phyloP scores from a whole-genome alignment of 2,797 vertebrate genomes.

The Karalla daura region DNA sequence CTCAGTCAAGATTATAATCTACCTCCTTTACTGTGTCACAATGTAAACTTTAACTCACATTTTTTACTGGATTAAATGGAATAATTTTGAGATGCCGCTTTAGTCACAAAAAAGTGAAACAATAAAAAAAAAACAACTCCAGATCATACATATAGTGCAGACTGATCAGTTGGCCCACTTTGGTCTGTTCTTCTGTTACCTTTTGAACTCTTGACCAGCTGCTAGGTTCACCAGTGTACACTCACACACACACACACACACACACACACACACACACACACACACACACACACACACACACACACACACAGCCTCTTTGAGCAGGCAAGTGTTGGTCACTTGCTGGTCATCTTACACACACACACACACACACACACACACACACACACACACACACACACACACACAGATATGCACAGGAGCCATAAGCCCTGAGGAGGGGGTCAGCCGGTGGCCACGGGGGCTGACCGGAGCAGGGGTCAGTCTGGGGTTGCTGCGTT shows the following conservation, averaged over 20 bases:
- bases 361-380: slow-evolving; percentile 11
- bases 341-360: slow-evolving; percentile 32
- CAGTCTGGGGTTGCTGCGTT: slow-evolving; percentile 58
- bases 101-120: too few species aligned
- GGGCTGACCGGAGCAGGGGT: slow-evolving; percentile 48
- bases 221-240: slow-evolving; percentile 2
- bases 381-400: slow-evolving; percentile 9
- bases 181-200: slow-evolving; percentile 14
- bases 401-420: too few species aligned
- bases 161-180: too few species aligned
- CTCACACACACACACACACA: slow-evolving; percentile 23
- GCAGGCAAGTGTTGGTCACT: slow-evolving; percentile 23
- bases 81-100: too few species aligned
- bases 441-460: slow-evolving; percentile 49
- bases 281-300: slow-evolving; percentile 14
- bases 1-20: background rate
- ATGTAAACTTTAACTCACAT: too few species aligned
- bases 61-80: too few species aligned
- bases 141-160: too few species aligned
- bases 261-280: slow-evolving; percentile 24
- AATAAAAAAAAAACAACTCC: too few species aligned
- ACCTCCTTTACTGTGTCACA: background rate
- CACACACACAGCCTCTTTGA: slow-evolving; percentile 19
- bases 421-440: slow-evolving; percentile 30
- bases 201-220: slow-evolving; percentile 50